These are phyloP conservation scores for Euplexia lucipara DNA, from an alignment of 2,888 invertebrate genomes.

Conservation along the genomic window DNA sequence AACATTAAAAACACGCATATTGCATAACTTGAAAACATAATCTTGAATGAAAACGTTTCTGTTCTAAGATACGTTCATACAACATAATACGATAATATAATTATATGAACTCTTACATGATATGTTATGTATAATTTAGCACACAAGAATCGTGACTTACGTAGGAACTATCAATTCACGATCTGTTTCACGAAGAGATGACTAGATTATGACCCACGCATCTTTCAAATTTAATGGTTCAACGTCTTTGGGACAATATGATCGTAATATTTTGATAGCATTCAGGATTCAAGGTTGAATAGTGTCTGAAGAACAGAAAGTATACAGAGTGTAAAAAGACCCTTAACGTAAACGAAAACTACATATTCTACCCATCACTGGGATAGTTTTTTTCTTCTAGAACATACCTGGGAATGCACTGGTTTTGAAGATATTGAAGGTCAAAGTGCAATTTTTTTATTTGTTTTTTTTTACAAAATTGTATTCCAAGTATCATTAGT, in stretches of 20 bases:
- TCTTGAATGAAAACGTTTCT: conserved; percentile 7
- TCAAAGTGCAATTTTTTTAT: no score
- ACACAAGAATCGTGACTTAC: conserved; percentile 28
- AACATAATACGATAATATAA: conserved; percentile 3
- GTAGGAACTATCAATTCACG: conserved; percentile 42
- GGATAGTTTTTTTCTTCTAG: no score
- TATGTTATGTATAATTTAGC: conserved; percentile 28
- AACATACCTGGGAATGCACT: no score
- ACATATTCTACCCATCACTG: no score
- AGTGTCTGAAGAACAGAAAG: conserved; percentile 30
- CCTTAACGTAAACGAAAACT: no score
- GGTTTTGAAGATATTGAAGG: no score
- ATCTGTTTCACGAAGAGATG: conserved; percentile 44
- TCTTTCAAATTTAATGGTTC: conserved; percentile 59
- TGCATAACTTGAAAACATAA: conserved; percentile 23
- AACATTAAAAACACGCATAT: conserved; percentile 1
- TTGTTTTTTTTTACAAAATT: no score
- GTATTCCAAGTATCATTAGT: no score
- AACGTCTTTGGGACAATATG: conserved; percentile 37
- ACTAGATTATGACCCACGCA: conserved; percentile 56
- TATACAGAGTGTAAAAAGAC: neutral
- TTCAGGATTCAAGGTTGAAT: conserved; percentile 52
- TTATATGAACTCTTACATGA: conserved; percentile 2
- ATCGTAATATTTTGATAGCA: conserved; percentile 46
- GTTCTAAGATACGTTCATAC: conserved; percentile 17